phyloP scores from a whole-genome alignment of 2,888 invertebrate genomes.

The Apodemia zela region DNA sequence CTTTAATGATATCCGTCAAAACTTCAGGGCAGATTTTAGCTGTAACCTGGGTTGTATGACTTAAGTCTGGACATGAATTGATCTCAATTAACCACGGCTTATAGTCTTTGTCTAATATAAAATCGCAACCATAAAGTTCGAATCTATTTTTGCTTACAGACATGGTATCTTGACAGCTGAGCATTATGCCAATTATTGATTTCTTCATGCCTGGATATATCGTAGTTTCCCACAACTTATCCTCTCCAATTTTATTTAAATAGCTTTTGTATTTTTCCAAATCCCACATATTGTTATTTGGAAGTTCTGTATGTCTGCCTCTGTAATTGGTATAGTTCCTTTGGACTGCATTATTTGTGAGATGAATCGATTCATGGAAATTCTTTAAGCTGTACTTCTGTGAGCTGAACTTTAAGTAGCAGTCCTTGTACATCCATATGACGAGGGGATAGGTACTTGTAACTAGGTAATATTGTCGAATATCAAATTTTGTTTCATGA shows the following conservation, averaged over 20 bases:
- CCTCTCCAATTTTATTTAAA: constrained; percentile 76
- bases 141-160: constrained; percentile 87
- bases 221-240: constrained; percentile 84
- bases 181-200: constrained; percentile 88
- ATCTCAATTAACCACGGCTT: constrained; percentile 96
- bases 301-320: constrained; percentile 82
- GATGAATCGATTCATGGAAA: constrained; percentile 91
- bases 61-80: constrained; percentile 93
- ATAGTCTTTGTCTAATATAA: constrained; percentile 91
- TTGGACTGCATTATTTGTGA: constrained; percentile 94
- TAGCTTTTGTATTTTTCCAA: constrained; percentile 85
- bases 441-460: constrained; percentile 88
- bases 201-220: constrained; percentile 93
- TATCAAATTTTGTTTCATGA: constrained; percentile 93
- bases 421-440: constrained; percentile 92
- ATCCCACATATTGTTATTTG: constrained; percentile 92
- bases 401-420: constrained; percentile 92
- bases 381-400: constrained; percentile 88
- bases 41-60: constrained; percentile 90
- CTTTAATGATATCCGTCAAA: constrained; percentile 92
- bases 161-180: constrained; percentile 88
- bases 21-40: constrained; percentile 90
- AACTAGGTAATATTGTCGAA: constrained; percentile 93
- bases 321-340: constrained; percentile 82
- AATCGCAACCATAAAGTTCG: constrained; percentile 95